Evolutionary conservation across 2,888 invertebrate genomes (phyloP).

Genomic region (Hydrotaea cyrtoneurina): DNA sequence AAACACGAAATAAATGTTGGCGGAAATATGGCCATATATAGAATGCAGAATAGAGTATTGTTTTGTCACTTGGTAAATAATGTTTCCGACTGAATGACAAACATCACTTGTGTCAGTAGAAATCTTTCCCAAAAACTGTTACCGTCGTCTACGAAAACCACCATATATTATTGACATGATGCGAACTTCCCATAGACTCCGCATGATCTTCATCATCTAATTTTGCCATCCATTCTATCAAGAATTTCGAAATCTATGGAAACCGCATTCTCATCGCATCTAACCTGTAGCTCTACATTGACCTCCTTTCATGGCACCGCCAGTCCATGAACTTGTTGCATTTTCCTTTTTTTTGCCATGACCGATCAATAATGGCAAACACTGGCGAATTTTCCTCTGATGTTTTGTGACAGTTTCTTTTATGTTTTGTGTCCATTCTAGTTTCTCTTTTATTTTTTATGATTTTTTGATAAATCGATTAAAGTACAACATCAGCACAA

Average conservation of each 20-base stretch:
- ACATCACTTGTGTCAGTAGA: too few relatives aligned
- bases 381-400: slow-evolving; percentile 16
- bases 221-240: neutral
- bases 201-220: neutral
- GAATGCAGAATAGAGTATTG: too few relatives aligned
- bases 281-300: slow-evolving; percentile 57
- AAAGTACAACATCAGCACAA: slow-evolving; percentile 72
- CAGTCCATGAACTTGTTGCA: slow-evolving; percentile 29
- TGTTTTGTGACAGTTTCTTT: slow-evolving; percentile 29
- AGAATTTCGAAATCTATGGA: slow-evolving; percentile 56
- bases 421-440: neutral
- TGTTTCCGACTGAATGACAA: too few relatives aligned
- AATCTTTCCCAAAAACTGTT: too few relatives aligned
- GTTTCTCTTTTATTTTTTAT: too few relatives aligned
- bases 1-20: too few relatives aligned
- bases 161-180: too few relatives aligned
- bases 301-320: slow-evolving; percentile 29
- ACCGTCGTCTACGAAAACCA: too few relatives aligned
- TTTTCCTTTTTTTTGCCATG: slow-evolving; percentile 33
- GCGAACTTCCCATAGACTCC: too few relatives aligned
- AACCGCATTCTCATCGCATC: slow-evolving; percentile 69
- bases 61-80: too few relatives aligned
- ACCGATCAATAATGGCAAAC: slow-evolving; percentile 59
- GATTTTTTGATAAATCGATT: slow-evolving; percentile 77
- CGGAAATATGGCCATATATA: too few relatives aligned